Evolutionary conservation across 2,888 invertebrate genomes (phyloP).

Genomic region (Pterostichus niger): DNA sequence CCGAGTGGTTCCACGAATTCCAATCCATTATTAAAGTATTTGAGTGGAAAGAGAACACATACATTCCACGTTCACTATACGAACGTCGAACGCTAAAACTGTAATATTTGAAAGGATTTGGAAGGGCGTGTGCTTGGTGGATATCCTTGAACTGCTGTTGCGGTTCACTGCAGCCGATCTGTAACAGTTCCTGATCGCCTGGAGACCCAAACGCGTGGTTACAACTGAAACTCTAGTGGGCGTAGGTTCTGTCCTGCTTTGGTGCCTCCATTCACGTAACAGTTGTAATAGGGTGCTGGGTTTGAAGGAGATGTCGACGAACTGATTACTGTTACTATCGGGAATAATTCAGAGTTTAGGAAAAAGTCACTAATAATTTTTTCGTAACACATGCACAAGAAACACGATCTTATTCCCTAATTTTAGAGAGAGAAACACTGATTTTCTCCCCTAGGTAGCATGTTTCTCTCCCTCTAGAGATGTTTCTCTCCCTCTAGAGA

Average conservation of each 20-base stretch:
- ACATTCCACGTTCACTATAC: not conserved
- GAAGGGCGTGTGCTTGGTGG: constrained; percentile 41
- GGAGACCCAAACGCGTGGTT: constrained; percentile 54
- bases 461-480: too few species aligned
- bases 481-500: too few species aligned
- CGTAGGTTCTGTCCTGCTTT: too few species aligned
- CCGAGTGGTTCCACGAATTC: not conserved
- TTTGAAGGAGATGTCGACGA: too few species aligned
- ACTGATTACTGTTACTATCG: not conserved
- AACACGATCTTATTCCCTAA: too few species aligned
- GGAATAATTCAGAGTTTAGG: too few species aligned
- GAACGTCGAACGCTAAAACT: constrained; percentile 33
- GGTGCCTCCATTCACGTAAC: constrained; percentile 5
- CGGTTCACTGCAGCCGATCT: constrained; percentile 63
- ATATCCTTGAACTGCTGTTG: constrained; percentile 60
- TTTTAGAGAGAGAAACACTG: too few species aligned
- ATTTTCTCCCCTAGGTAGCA: too few species aligned
- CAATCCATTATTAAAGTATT: not conserved
- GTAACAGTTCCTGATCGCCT: constrained; percentile 64
- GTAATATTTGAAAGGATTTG: constrained; percentile 63
- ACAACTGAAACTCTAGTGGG: constrained; percentile 16
- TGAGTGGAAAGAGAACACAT: too few species aligned
- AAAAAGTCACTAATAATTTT: too few species aligned
- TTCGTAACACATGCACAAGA: too few species aligned
- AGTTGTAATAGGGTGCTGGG: too few species aligned